Base-by-base conservation (phyloP, 2,113 vertebrate genomes). In the Campylorhamphus procurvoides region DNA sequence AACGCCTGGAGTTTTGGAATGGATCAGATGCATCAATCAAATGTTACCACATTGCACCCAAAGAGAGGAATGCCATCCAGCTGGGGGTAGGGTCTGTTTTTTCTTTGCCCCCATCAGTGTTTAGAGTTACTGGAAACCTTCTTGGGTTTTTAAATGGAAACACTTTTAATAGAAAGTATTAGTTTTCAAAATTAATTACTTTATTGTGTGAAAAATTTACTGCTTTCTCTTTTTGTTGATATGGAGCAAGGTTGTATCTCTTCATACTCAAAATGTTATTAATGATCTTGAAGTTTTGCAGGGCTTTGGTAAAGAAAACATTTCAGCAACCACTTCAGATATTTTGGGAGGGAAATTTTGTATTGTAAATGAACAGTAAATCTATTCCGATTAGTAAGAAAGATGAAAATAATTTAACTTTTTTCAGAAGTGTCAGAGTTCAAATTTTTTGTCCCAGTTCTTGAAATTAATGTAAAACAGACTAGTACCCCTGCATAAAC, bases 11-110 rank as follows among this genome's bases (percentile, higher is more conserved):
- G 84, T 89, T 95, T 94, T 95, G 96, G 91, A 95, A 97, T 96
- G 95, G 96, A 97, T 95, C 93, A 85, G 94, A 96, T 83, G 69
- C 89, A 0, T 92, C 95, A 73, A 89, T 97, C 96, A 96, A 58
- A 93, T 87, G 87, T 78, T 97, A 56, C 96, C 74, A 79, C 93
- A 66, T 91, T 97, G 91, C 94, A 76, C 56, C 91, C 94, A 89
- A 93, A 93, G 94, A 94, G 96, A 97, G 94, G 95, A 96, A 96
- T 95, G 93, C 95, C 96, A 93, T 95, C 94, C 94, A 95, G 25
- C 89, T 95, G 94, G 87, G 94, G 94, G 96, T 97, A 96, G 95
- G 95, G 62, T 87, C 81, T 89, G 17, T 47, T 94, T 95, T 94
- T 91, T 44, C 62, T 96, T 94, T 95, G 73, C 59, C 55, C 64